Base-by-base conservation (phyloP, 2,888 invertebrate genomes). In the Drosophila histrio region DNA sequence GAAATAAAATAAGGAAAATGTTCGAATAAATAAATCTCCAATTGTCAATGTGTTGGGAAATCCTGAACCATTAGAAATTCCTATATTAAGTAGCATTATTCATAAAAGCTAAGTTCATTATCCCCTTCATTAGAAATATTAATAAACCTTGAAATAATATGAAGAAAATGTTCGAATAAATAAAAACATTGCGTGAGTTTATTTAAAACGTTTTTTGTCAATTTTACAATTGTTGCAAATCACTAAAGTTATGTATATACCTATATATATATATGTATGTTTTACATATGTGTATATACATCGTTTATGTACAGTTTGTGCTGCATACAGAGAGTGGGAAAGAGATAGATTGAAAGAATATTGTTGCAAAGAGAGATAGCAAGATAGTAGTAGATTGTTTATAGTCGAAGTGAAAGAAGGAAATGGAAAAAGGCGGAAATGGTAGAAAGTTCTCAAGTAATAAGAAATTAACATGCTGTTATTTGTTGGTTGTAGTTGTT, bases 161-260 rank as follows among this genome's bases (percentile, higher is more conserved):
- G 2, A 50, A 50, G 3, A 17, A 4, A 22, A 1, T 67, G 5
- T 79, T 79, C 69, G 78, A 72, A 70, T 88, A 82, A 88, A 88
- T 82, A 87, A 88, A 89, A 78, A 73, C 67, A 61, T 70, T 62
- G 67, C 38, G 62, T 63, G 79, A 65, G 47, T 88, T 89, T 89
- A 89, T 89, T 89, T 80, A 82, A 84, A 74, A 87, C 82, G 54
- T 28, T 72, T 80, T 87, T 88, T 75, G 76, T 89, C 89, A 89
- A 88, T 88, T 78, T 88, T 86, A 82, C 79, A 86, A 89, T 88
- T 88, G 88, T 89, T 89, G 89, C 89, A 87, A 79, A 78, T 76
- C 72, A 73, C 79, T 85, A 75, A 77, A 52, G 60, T 73, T 17
- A 13, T 52, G 43, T 36, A 8, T 56, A 44, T 41, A 24, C 47